A percentile compares a stretch with the other conserved stretches of the same genome.
Evolutionary conservation across 2,888 invertebrate species (phyloP).

Genomic region (Chesias legatella): DNA sequence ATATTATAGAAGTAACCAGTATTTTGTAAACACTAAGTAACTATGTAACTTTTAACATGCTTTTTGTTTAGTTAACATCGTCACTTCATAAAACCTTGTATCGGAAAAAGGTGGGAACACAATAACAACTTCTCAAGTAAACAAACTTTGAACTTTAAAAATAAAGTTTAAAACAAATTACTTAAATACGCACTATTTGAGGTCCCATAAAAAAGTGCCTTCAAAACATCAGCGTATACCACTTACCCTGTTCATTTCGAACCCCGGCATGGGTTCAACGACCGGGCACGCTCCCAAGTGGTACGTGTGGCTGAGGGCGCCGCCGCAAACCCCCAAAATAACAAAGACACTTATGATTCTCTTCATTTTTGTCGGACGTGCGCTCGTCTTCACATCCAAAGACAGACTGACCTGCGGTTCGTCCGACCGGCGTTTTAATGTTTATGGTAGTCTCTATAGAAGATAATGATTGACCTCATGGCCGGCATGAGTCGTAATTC

Average conservation of each 20-base stretch:
- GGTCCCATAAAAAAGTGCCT: background rate
- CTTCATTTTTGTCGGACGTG: conserved; percentile 39
- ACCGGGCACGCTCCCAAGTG: conserved; percentile 87
- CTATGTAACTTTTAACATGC: no score
- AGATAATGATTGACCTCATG: background rate
- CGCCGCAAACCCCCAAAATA: conserved; percentile 49
- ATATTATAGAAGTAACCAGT: no score
- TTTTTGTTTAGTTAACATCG: no score
- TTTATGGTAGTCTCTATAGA: no score
- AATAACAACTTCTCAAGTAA: no score
- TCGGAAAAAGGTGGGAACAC: no score
- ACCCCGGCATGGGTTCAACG: conserved; percentile 86
- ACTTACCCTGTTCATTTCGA: conserved; percentile 87
- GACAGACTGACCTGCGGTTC: conserved; percentile 20
- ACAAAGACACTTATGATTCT: conserved; percentile 38
- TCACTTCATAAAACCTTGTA: no score
- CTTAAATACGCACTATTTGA: background rate
- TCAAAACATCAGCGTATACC: background rate
- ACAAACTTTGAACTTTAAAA: no score
- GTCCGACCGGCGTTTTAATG: no score
- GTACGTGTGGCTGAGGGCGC: conserved; percentile 82
- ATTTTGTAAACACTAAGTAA: no score
- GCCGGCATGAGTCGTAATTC: no score
- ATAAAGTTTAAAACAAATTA: no score
- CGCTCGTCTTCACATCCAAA: conserved; percentile 3